Percentiles rank a stretch among this genome's conserved stretches.
Conservation (phyloP, 1,140 invertebrate species). For the Babylonia areolata region DNA sequence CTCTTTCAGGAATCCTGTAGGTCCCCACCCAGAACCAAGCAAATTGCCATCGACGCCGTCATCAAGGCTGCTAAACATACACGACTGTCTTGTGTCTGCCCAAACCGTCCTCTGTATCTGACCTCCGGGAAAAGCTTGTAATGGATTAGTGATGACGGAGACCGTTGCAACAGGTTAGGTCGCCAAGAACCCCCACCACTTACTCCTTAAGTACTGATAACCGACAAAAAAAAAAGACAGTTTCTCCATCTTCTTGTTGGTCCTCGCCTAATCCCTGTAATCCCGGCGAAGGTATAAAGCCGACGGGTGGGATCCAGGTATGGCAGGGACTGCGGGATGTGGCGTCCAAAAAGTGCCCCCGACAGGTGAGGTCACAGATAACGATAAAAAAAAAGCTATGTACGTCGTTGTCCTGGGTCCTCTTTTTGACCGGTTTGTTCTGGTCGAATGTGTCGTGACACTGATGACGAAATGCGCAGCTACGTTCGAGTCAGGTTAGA, state of each 20-base stretch:
- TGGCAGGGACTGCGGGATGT: too few species aligned
- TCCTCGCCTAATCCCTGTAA: not conserved
- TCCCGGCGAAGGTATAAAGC: not conserved
- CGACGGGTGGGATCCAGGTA: not conserved
- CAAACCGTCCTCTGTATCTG: not conserved
- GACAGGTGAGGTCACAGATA: too few species aligned
- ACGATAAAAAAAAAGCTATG: too few species aligned
- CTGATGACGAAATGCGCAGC: too few species aligned
- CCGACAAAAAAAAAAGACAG: not conserved
- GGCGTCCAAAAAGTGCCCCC: too few species aligned
- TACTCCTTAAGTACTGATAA: not conserved
- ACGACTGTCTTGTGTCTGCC: not conserved
- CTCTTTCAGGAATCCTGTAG: too few species aligned
- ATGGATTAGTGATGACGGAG: not conserved
- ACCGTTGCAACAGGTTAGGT: not conserved
- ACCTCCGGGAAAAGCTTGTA: not conserved
- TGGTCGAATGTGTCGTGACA: too few species aligned
- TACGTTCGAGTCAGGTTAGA: too few species aligned
- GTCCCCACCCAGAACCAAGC: not conserved
- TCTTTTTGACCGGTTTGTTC: too few species aligned
- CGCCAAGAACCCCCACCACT: not conserved
- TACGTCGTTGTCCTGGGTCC: too few species aligned
- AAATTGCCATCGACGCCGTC: too few species aligned
- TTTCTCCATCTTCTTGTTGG: not conserved
- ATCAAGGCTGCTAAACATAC: not conserved